Conservation (phyloP, 2,888 invertebrate genomes). For the Luperina nickerlii region DNA sequence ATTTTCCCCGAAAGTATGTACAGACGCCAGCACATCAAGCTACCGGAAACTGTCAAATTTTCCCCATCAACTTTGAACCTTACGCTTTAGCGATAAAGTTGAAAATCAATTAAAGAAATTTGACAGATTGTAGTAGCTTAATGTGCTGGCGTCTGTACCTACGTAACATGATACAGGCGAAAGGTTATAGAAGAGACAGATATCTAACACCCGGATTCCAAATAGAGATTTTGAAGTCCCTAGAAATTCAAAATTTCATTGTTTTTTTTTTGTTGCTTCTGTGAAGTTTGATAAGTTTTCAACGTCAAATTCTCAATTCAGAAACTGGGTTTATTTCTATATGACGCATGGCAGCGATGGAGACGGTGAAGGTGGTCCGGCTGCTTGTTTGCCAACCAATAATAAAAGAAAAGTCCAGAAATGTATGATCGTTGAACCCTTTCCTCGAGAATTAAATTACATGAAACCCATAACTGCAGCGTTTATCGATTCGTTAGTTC, state of each 20-base stretch:
- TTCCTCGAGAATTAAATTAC: conserved; percentile 62
- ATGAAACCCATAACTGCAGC: conserved; percentile 64
- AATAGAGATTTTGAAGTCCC: neutral
- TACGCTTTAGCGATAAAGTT: too few relatives aligned
- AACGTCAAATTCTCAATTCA: neutral
- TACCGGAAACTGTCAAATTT: too few relatives aligned
- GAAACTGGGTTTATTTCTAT: neutral
- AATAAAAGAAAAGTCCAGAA: neutral
- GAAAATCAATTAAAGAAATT: too few relatives aligned
- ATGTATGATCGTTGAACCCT: conserved; percentile 21
- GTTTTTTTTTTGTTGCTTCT: neutral
- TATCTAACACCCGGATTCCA: neutral
- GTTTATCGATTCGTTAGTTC: conserved; percentile 75
- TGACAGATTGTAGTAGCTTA: too few relatives aligned
- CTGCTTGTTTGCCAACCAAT: neutral
- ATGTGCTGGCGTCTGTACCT: neutral
- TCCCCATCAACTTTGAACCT: too few relatives aligned
- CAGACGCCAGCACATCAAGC: too few relatives aligned
- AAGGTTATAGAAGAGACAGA: neutral
- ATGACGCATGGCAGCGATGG: too few relatives aligned
- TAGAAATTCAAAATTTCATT: neutral
- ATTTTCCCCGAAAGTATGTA: neutral
- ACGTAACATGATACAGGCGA: neutral
- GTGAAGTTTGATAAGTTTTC: neutral
- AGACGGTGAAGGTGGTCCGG: too few relatives aligned